phyloP scores from a whole-genome alignment of 2,888 invertebrate species.

The Chalcosyrphus nemorum region DNA sequence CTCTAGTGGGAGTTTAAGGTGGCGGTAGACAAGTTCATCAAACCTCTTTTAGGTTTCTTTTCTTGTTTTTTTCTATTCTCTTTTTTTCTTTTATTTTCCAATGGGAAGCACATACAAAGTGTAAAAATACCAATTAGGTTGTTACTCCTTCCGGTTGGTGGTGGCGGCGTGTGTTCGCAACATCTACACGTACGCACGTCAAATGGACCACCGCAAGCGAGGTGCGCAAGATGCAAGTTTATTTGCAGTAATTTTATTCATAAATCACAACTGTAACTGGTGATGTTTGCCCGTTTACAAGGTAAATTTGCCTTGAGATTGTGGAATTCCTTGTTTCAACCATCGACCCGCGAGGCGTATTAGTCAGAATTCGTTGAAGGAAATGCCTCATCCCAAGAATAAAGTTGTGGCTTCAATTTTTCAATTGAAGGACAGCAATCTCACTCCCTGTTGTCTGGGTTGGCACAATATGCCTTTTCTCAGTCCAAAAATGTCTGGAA shows the following conservation, averaged over 20 bases:
- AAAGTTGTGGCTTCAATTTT: background rate
- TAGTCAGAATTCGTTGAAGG: slow-evolving; percentile 23
- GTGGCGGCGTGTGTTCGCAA: background rate
- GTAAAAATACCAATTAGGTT: slow-evolving; percentile 49
- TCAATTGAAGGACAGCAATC: slow-evolving; percentile 29
- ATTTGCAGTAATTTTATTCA: too few relatives aligned
- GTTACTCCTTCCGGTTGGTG: slow-evolving; percentile 57
- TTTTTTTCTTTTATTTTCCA: background rate
- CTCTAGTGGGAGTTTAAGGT: background rate
- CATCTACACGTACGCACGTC: slow-evolving; percentile 28
- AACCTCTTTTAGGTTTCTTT: slow-evolving; percentile 36
- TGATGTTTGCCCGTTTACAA: background rate
- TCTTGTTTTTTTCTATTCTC: background rate
- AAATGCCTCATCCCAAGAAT: slow-evolving; percentile 18
- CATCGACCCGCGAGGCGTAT: slow-evolving; percentile 6
- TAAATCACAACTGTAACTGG: too few relatives aligned
- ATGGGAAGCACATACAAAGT: slow-evolving; percentile 17
- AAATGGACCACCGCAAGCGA: background rate
- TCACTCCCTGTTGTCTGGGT: slow-evolving; percentile 6
- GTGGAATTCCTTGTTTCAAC: slow-evolving; percentile 45
- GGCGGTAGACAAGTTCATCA: slow-evolving; percentile 53
- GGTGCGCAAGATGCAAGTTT: slow-evolving; percentile 31
- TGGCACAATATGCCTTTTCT: slow-evolving; percentile 15
- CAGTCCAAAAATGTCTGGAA: slow-evolving; percentile 29
- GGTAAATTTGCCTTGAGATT: slow-evolving; percentile 54